Evolutionary conservation across 2,888 invertebrate species (phyloP), one percentile per base, ranked within the genome.

Genomic region (Argyresthia goedartella): DNA sequence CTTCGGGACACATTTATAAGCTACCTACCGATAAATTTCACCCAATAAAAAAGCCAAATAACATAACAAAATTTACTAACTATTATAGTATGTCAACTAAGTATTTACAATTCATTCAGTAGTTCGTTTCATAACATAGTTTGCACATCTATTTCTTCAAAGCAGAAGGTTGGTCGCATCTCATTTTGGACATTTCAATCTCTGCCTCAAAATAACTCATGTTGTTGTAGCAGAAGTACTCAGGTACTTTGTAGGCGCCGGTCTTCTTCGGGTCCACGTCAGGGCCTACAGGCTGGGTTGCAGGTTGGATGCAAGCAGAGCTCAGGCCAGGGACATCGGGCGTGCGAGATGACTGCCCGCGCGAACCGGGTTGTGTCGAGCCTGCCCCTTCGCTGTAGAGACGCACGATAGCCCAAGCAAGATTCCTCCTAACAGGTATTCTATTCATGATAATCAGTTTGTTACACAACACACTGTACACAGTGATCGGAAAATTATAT

Each of bases 191-290:
- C 92, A 96, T 92, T 81, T 95, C 95, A 16, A 94, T 88, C 85
- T 96, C 95, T 50, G 95, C 93, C 78, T 96, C 95, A 62, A 90
- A 92, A 69, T 90, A 96, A 60, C 93, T 93, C 61, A 88, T 90
- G 45, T 88, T 88, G 66, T 95, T 90, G 66, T 95, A 96, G 59
- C 91, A 91, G 66, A 91, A 96, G 72, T 96, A 97, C 81, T 96
- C 96, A 0, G 95, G 95, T 56, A 94, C 95, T 81, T 95, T 95
- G 71, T 96, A 96, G 0, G 89, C 88, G 9, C 89, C 90, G 53
- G 85, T 73, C 73, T 93, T 94, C 35, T 86, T 75, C 1, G 84
- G 80, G 1, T 90, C 85, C 8, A 93, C 93, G 46, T 91, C 91
- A 34, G 94, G 93, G 11, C 93, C 93, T n/a, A 93, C 90, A 36